Evolutionary conservation across 2,797 vertebrate species (phyloP).

Genomic region (Thaleichthys pacificus): DNA sequence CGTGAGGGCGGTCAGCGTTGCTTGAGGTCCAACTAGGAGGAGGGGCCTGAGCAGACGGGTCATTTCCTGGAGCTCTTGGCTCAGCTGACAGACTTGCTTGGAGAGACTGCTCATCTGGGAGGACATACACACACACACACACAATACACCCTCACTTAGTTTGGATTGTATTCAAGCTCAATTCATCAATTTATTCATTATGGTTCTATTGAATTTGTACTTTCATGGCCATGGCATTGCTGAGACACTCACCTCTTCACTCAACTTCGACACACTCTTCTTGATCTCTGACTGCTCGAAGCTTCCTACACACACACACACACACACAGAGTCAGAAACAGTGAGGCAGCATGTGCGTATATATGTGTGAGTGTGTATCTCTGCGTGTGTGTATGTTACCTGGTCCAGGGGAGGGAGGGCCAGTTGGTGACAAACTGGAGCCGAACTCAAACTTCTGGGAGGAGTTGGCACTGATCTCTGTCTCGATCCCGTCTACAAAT

Average conservation of each 20-base stretch:
- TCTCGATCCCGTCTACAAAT: constrained; percentile 83
- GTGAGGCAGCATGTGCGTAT: constrained; percentile 2
- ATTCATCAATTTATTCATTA: too few relatives aligned
- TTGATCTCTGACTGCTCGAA: constrained; percentile 59
- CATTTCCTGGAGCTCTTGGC: constrained; percentile 81
- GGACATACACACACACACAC: background rate
- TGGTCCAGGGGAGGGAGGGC: constrained; percentile 53
- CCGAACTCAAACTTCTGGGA: constrained; percentile 81
- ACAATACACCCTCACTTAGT: background rate
- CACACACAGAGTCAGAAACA: background rate
- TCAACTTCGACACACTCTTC: constrained; percentile 63
- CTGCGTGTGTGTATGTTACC: constrained; percentile 42
- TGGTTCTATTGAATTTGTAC: background rate
- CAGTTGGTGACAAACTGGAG: constrained; percentile 59
- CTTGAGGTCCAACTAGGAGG: constrained; percentile 66
- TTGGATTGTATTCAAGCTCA: too few relatives aligned
- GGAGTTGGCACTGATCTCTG: constrained; percentile 65
- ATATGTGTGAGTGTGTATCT: background rate
- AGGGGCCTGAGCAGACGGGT: constrained; percentile 76
- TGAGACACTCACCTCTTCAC: constrained; percentile 57
- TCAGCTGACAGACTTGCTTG: constrained; percentile 78
- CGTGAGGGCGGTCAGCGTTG: constrained; percentile 56
- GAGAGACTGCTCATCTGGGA: constrained; percentile 78
- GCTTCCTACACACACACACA: constrained; percentile 45
- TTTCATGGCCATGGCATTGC: background rate